phyloP scores from a whole-genome alignment of 1,140 invertebrate species.

The Drosophila eugracilis region DNA sequence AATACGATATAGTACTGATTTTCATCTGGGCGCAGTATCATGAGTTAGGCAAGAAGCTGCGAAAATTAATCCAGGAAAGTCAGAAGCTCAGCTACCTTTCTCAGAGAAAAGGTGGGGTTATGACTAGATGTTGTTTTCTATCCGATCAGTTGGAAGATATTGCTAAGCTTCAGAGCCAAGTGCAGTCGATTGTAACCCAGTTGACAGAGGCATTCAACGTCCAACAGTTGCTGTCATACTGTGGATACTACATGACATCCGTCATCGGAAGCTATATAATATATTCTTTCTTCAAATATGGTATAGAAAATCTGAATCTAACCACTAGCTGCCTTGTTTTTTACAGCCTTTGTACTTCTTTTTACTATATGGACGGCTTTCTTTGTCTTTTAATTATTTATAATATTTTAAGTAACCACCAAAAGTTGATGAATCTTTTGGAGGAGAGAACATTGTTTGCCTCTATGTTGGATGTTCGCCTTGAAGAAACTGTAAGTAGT shows the following conservation, averaged over 20 bases:
- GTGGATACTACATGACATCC: no score
- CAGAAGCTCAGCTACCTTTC: background rate
- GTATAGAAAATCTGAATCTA: no score
- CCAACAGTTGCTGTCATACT: background rate
- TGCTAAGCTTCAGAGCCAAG: background rate
- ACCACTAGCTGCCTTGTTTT: no score
- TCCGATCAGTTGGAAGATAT: background rate
- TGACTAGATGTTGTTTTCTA: background rate
- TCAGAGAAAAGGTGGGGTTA: background rate
- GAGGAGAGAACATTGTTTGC: background rate
- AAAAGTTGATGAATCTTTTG: background rate
- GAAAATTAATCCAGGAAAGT: background rate
- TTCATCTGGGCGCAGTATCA: background rate
- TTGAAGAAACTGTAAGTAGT: slow-evolving; percentile 9
- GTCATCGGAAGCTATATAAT: no score
- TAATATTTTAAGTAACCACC: background rate
- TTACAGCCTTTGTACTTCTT: background rate
- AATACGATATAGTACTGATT: background rate
- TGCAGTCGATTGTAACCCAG: background rate
- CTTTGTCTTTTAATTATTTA: background rate
- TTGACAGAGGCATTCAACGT: background rate
- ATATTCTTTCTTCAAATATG: no score
- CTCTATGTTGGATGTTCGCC: background rate
- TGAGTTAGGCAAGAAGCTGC: background rate
- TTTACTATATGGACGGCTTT: background rate